These are phyloP conservation scores for Drosophila neoperkinsi DNA, from an alignment of 2,888 invertebrate species.

Conservation along the genomic window DNA sequence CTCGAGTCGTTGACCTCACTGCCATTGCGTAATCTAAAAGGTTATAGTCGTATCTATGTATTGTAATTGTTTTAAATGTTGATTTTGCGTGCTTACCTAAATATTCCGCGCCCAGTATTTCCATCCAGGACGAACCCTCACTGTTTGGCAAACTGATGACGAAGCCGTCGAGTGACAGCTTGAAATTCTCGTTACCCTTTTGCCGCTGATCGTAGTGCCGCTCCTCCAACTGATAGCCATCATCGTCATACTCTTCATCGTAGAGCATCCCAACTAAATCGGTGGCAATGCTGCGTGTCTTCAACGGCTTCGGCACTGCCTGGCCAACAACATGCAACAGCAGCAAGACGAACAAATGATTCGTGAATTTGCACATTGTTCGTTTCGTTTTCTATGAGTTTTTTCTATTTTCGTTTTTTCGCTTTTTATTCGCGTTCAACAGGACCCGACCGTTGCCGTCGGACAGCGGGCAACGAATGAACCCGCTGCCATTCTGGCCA, in stretches of 20 bases:
- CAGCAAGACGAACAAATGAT: constrained; percentile 81
- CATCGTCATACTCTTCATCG: constrained; percentile 63
- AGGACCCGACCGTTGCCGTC: constrained; percentile 68
- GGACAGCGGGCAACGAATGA: constrained; percentile 65
- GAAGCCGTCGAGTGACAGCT: constrained; percentile 87
- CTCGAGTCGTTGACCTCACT: constrained; percentile 27
- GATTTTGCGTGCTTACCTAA: constrained; percentile 41
- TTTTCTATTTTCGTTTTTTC: constrained; percentile 9
- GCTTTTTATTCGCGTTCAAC: constrained; percentile 10
- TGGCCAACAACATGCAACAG: constrained; percentile 50
- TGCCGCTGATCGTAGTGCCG: constrained; percentile 90
- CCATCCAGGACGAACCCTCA: constrained; percentile 49
- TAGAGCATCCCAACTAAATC: constrained; percentile 64
- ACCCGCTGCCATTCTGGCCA: constrained; percentile 30
- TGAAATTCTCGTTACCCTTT: constrained; percentile 91
- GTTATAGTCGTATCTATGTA: not conserved
- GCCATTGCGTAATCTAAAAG: constrained; percentile 45
- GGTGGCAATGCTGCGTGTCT: constrained; percentile 37
- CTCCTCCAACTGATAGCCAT: constrained; percentile 81
- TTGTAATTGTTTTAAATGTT: not conserved
- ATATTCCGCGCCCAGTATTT: constrained; percentile 56
- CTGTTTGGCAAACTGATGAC: constrained; percentile 73
- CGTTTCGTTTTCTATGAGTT: constrained; percentile 41
- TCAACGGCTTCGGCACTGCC: constrained; percentile 39
- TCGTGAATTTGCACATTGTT: constrained; percentile 83